Base-by-base conservation (phyloP, 2,888 invertebrate genomes). In the Brenthis ino region DNA sequence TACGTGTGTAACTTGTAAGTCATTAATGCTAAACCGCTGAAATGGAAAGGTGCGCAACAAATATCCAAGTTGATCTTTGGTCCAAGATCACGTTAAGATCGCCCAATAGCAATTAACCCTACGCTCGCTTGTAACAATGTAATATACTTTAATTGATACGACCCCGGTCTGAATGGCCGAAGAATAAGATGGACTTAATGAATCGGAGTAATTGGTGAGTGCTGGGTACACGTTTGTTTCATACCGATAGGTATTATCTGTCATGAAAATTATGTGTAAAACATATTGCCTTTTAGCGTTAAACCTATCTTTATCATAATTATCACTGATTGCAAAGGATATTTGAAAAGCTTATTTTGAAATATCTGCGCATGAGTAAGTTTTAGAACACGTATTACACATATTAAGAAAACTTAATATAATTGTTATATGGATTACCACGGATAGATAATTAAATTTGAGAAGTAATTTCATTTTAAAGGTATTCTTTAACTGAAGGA, bases 61-160 rank as follows among this genome's bases (percentile, higher is more conserved):
- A 76, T 70, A 76, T 64, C 70, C 68, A 61, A 67, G 69, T 74
- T 76, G 76, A 76, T 76, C 76, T 75, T 74, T 80, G 84, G 84
- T 83, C 77, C 76, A 79, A 82, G 90, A 88, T 91, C 91, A 90
- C 86, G 80, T 79, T 73, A 73, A 82, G 84, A 85, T 84, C 80
- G 86, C 79, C 87, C 89, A 87, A 89, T 88, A 89, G 83, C 83
- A 88, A 90, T 92, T 91, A 91, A 91, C 90, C 89, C 88, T 83
- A 79, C 75, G 79, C 78, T 76, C 77, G 79, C 78, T 76, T 78
- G 80, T 85, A 85, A 87, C 90, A 90, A 88, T 90, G 89, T 89
- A 89, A 91, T 91, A 88, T 87, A 85, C 85, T 86, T 88, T 90
- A 89, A 92, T 91, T 91, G 88, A 86, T 82, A 86, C 85, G 91